Conservation (phyloP, 2,888 invertebrate genomes). For the Drosophila antonietae region DNA sequence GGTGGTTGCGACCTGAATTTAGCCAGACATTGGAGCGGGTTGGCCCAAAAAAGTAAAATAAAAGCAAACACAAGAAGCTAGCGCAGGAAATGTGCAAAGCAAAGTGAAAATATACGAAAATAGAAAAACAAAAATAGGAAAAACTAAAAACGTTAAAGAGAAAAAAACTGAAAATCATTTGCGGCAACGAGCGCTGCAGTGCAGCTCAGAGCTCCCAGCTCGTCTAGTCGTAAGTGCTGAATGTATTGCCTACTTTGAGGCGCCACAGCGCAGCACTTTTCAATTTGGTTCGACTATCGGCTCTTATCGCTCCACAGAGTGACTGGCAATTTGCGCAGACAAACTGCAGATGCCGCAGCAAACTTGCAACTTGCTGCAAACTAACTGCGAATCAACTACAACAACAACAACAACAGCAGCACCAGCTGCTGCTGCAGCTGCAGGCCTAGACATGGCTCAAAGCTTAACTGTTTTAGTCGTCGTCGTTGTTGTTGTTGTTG, state of each 20-base stretch:
- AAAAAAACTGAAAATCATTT: conserved; percentile 56
- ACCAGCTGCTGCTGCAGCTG: conserved; percentile 6
- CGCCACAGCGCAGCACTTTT: conserved; percentile 66
- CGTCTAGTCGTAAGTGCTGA: conserved; percentile 33
- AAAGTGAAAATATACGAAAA: conserved; percentile 26
- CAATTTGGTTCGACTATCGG: conserved; percentile 72
- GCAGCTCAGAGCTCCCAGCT: conserved; percentile 10
- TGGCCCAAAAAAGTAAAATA: conserved; percentile 9
- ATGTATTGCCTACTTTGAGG: conserved; percentile 68
- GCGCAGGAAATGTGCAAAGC: conserved; percentile 51
- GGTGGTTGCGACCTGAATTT: conserved; percentile 48
- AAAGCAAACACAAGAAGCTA: background rate
- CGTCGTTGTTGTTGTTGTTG: conserved; percentile 1
- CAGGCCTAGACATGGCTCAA: conserved; percentile 44
- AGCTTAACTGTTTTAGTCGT: conserved; percentile 10
- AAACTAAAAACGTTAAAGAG: conserved; percentile 11
- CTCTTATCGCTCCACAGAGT: conserved; percentile 59
- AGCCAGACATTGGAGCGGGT: conserved; percentile 58
- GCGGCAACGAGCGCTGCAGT: conserved; percentile 29
- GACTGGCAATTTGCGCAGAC: conserved; percentile 74
- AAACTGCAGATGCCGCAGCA: conserved; percentile 69
- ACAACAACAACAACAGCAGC: conserved; percentile 21
- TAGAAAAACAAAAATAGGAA: background rate
- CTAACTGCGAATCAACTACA: conserved; percentile 48
- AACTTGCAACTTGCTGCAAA: conserved; percentile 54